Evolutionary conservation across 2,797 vertebrate genomes (phyloP).

Genomic region (Microctenopoma lineatum): DNA sequence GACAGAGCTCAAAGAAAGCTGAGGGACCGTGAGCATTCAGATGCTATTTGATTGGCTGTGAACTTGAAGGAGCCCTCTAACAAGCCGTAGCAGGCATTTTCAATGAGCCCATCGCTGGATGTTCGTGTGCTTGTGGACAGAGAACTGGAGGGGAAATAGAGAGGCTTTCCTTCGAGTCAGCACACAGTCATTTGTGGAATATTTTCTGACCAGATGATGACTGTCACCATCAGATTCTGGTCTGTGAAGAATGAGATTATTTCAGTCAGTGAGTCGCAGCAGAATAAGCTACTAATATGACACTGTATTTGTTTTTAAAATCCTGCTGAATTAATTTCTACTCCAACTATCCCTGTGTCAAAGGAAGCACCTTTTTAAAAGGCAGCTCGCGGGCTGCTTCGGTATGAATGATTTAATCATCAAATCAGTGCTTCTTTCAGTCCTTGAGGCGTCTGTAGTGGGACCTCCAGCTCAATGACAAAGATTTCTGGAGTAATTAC

Average conservation of each 20-base stretch:
- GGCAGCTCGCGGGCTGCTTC: constrained; percentile 15
- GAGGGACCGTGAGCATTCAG: constrained; percentile 35
- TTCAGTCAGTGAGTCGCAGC: constrained; percentile 28
- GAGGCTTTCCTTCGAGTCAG: not conserved
- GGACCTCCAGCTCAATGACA: constrained; percentile 39
- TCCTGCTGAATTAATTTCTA: not conserved
- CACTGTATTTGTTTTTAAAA: constrained; percentile 5
- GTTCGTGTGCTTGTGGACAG: constrained; percentile 20
- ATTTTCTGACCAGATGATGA: constrained; percentile 30
- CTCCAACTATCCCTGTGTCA: not conserved
- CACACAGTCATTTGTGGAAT: constrained; percentile 27
- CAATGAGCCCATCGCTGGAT: constrained; percentile 2
- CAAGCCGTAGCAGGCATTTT: constrained; percentile 33
- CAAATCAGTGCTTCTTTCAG: constrained; percentile 43
- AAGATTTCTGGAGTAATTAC: constrained; percentile 30
- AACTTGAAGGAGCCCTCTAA: constrained; percentile 48
- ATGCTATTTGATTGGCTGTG: constrained; percentile 46
- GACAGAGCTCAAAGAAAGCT: constrained; percentile 27
- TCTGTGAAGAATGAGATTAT: constrained; percentile 32
- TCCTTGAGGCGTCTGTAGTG: constrained; percentile 36
- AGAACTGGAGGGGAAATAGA: constrained; percentile 31
- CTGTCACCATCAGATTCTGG: constrained; percentile 33
- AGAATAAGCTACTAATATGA: not conserved
- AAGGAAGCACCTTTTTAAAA: constrained; percentile 4
- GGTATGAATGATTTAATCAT: constrained; percentile 48